Evolutionary conservation across 2,113 vertebrate genomes (phyloP).

Genomic region (Hemicordylus capensis): DNA sequence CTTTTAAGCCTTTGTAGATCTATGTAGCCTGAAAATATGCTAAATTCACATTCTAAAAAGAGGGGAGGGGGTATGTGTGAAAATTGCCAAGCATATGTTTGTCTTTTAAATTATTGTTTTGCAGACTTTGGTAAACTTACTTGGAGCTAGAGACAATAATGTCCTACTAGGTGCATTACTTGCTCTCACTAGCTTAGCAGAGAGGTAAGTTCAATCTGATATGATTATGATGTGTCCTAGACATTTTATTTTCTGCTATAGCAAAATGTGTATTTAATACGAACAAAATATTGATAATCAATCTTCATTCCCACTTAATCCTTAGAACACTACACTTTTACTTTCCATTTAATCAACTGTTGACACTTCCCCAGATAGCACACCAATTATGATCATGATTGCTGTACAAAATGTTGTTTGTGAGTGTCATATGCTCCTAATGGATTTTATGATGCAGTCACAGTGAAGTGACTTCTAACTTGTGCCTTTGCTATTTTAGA

Average conservation of each 20-base stretch:
- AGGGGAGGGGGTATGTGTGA: background rate
- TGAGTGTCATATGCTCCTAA: background rate
- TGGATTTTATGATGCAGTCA: background rate
- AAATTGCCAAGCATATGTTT: slow-evolving; percentile 1
- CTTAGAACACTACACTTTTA: background rate
- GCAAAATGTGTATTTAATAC: background rate
- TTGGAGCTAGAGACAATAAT: slow-evolving; percentile 80
- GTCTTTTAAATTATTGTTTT: slow-evolving; percentile 18
- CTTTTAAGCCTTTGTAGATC: background rate
- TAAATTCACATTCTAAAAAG: background rate
- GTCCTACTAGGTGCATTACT: slow-evolving; percentile 86
- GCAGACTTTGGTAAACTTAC: slow-evolving; percentile 86
- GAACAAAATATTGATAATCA: background rate
- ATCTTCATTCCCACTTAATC: background rate
- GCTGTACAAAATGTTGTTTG: background rate
- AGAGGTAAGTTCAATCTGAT: slow-evolving; percentile 76
- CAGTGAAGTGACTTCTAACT: background rate
- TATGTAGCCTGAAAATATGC: background rate
- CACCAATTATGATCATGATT: background rate
- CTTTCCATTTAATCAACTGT: background rate
- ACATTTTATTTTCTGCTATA: slow-evolving; percentile 7
- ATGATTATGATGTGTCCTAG: background rate
- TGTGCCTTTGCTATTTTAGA: background rate
- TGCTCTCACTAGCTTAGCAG: slow-evolving; percentile 84
- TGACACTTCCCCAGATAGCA: background rate